Base-by-base conservation (phyloP, 2,113 vertebrate species). In the Oncorhynchus mykiss region DNA sequence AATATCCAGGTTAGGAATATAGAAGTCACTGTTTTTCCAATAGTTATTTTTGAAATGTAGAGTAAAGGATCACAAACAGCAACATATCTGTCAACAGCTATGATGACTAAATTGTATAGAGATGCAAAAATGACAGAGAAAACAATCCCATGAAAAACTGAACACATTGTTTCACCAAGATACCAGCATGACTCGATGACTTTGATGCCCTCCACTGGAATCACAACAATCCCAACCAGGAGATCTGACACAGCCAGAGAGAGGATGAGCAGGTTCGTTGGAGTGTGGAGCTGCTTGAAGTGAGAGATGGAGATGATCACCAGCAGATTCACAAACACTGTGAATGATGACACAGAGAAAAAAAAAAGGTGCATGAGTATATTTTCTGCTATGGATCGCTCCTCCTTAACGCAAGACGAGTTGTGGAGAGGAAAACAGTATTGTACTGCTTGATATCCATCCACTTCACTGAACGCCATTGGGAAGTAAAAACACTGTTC, bases 161-260 rank as follows among this genome's bases (percentile, higher is more conserved):
- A 70, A 73, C 75, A 81, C 14, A 78, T 73, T 45, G 48, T 20
- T 5, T 62, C 48, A 2, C 80, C 80, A 48, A 78, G 70, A 70
- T 78, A 74, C 80, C 75, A 81, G 59, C 80, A 81, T 66, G 65
- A 60, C 60, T 81, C 71, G 11, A 81, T 45, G 3, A 77, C 70
- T 29, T 62, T 62, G 5, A 78, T 48, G 67, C 60, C 62, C 7
- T 67, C 95, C 18, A 89, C 94, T 25, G 95, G 93, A 93, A 95
- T 94, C 71, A 95, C 74, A 27, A 93, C 59, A 48, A 71, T 18
- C 29, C 81, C 81, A 25, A 79, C 31, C 34, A 79, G 20, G 20
- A 82, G 72, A 39, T 82, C 81, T 22, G 77, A 51, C 39, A 78
- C 24, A 39, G 82, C 78, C 48, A 84, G 48, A 25, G 78, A 84